Percentiles rank a stretch among this genome's conserved stretches.
Evolutionary conservation across 2,113 vertebrate genomes (phyloP).

Genomic region (Isichthys henryi): DNA sequence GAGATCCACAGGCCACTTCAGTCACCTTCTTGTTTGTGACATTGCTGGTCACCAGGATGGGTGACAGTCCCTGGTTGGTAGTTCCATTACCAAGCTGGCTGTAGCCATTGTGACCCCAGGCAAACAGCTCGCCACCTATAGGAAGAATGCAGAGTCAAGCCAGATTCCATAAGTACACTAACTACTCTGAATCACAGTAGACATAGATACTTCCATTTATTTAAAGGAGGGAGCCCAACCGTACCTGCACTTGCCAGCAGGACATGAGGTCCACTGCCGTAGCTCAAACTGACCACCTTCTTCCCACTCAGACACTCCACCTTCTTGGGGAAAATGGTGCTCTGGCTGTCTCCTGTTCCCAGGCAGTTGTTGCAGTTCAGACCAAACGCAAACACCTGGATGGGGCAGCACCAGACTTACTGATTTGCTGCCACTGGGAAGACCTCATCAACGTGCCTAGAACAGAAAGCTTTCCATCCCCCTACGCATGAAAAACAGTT

Average conservation of each 20-base stretch:
- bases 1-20: conserved; percentile 90
- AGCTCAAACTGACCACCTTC: conserved; percentile 86
- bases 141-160: conserved; percentile 13
- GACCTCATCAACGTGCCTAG: neutral
- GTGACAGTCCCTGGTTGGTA: conserved; percentile 80
- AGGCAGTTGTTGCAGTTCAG: conserved; percentile 93
- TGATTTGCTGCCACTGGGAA: neutral
- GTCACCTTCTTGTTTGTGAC: conserved; percentile 79
- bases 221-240: neutral
- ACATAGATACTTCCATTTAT: neutral
- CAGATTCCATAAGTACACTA: neutral
- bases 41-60: conserved; percentile 81
- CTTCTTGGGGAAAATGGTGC: conserved; percentile 86
- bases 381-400: conserved; percentile 86
- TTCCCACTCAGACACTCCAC: conserved; percentile 83
- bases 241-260: conserved; percentile 87
- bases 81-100: conserved; percentile 93
- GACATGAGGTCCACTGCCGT: conserved; percentile 90
- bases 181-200: neutral
- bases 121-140: conserved; percentile 86
- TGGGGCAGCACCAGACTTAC: neutral
- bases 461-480: neutral
- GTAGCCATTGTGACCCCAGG: conserved; percentile 96
- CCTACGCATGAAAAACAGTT: neutral
- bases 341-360: conserved; percentile 90